A percentile compares a stretch with the other conserved stretches of the same genome.
These are phyloP conservation scores for Ylistrum balloti DNA, from an alignment of 1,140 invertebrate species.

Conservation along the genomic window DNA sequence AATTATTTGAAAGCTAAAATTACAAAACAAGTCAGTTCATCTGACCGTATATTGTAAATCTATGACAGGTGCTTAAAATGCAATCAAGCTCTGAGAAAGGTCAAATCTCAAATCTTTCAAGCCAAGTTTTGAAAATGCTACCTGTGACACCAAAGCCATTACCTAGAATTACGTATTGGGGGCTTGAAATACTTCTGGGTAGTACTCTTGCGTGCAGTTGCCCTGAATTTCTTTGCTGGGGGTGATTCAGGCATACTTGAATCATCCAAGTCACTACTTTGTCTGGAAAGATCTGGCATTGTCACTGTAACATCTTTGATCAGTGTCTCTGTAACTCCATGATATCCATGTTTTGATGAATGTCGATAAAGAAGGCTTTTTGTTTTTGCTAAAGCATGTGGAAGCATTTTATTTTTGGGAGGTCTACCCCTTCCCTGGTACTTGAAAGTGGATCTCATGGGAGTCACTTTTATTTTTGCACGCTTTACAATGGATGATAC, in stretches of 20 bases:
- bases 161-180: background rate
- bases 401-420: background rate
- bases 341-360: background rate
- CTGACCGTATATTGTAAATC: no score
- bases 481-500: background rate
- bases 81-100: no score
- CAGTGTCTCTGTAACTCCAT: background rate
- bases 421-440: background rate
- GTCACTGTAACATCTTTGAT: conserved; percentile 13
- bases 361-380: background rate
- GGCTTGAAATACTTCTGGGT: conserved; percentile 65
- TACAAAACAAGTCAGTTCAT: no score
- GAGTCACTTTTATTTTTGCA: conserved; percentile 43
- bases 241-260: conserved; percentile 51
- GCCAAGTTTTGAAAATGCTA: no score
- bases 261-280: conserved; percentile 55
- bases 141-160: background rate
- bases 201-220: conserved; percentile 76
- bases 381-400: background rate
- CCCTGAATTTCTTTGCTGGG: conserved; percentile 60
- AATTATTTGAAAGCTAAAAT: no score
- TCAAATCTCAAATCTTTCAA: no score
- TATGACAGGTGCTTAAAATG: no score
- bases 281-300: conserved; percentile 51
- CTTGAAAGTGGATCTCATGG: background rate